A percentile compares a stretch with the other conserved stretches of the same genome.
Conservation (phyloP, 2,113 vertebrate genomes). For the Psittacula cyanocephala region DNA sequence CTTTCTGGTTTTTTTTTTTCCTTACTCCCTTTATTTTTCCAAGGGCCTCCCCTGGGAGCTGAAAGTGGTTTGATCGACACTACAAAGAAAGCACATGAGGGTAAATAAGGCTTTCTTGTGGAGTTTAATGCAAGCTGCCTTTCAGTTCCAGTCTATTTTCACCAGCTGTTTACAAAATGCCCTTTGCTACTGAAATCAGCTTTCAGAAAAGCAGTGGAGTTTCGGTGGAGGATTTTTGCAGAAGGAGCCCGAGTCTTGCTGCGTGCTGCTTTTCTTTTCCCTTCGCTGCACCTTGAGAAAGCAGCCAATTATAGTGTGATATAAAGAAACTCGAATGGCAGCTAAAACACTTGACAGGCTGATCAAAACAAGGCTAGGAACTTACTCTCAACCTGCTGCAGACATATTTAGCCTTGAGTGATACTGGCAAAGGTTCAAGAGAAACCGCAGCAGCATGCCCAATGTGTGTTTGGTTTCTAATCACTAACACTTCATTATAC, state of each 20-base stretch:
- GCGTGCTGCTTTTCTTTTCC: background rate
- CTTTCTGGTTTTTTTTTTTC: background rate
- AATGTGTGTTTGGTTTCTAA: conserved; percentile 69
- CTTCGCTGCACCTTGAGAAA: conserved; percentile 65
- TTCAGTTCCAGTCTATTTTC: conserved; percentile 59
- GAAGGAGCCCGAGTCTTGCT: conserved; percentile 6
- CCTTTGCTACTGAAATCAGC: conserved; percentile 69
- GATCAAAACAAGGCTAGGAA: conserved; percentile 70
- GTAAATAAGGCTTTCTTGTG: conserved; percentile 57
- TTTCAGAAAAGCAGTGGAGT: conserved; percentile 22
- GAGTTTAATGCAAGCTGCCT: conserved; percentile 66
- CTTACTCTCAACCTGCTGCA: conserved; percentile 61
- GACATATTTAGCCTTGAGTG: conserved; percentile 68
- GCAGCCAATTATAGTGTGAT: conserved; percentile 69
- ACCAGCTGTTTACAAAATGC: conserved; percentile 70
- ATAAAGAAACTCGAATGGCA: conserved; percentile 65
- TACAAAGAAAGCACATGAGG: conserved; percentile 65
- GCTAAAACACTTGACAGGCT: conserved; percentile 65
- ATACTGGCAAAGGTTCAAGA: conserved; percentile 71
- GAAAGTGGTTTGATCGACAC: conserved; percentile 78
- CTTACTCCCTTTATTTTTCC: conserved; percentile 44
- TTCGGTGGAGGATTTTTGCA: conserved; percentile 48
- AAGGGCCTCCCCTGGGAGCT: conserved; percentile 73
- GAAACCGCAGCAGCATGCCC: conserved; percentile 66
- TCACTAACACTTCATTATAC: conserved; percentile 73